Evolutionary conservation across 2,888 invertebrate genomes (phyloP).

Genomic region (Ditula angustiorana): DNA sequence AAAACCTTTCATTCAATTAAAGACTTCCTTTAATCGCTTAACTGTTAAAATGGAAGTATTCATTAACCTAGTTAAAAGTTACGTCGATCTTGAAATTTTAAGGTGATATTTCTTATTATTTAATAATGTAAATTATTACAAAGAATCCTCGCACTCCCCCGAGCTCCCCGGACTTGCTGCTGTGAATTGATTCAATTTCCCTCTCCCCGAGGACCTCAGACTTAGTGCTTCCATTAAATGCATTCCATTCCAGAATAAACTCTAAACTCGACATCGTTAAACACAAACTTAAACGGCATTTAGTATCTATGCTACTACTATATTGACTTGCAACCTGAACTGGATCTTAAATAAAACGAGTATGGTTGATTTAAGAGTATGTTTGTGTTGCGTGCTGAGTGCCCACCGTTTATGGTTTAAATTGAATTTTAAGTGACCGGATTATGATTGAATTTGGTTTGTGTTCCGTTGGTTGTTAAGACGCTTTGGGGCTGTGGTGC

Average conservation of each 20-base stretch:
- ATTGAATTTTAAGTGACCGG: neutral
- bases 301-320: neutral
- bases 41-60: too few species aligned
- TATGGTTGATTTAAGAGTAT: conserved; percentile 8
- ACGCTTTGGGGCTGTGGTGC: neutral
- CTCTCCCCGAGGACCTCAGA: conserved; percentile 12
- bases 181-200: conserved; percentile 37
- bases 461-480: neutral
- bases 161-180: neutral
- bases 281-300: conserved; percentile 19
- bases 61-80: too few species aligned
- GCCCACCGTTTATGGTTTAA: neutral
- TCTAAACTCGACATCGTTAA: neutral
- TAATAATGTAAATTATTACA: conserved; percentile 12
- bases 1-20: too few species aligned
- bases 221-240: conserved; percentile 16
- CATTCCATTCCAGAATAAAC: conserved; percentile 3
- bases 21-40: too few species aligned
- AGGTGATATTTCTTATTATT: conserved; percentile 15
- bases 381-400: neutral
- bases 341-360: neutral
- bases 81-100: too few species aligned
- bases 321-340: neutral
- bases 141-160: conserved; percentile 14
- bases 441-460: neutral